phyloP scores from a whole-genome alignment of 2,888 invertebrate species.

The Peribatodes rhomboidaria region DNA sequence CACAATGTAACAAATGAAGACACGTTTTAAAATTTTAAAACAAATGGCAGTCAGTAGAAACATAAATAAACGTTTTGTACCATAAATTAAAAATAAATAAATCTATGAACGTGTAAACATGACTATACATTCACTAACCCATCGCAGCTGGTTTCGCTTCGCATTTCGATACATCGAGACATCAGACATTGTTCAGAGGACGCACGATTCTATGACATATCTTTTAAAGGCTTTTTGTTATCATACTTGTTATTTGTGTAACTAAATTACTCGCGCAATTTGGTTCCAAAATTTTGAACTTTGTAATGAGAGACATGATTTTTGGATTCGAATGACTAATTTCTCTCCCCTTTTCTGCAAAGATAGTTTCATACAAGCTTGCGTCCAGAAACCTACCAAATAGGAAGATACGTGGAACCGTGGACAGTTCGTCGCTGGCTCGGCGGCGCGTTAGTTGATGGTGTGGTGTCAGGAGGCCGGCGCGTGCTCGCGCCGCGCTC shows the following conservation, averaged over 20 bases:
- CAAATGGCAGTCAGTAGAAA: constrained; percentile 21
- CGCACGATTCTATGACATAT: constrained; percentile 12
- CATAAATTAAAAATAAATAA: constrained; percentile 44
- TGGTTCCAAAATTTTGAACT: too few relatives aligned
- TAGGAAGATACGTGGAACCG: background rate
- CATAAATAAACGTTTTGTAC: constrained; percentile 47
- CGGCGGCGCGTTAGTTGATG: constrained; percentile 50
- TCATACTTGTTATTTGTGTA: too few relatives aligned
- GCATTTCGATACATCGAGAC: constrained; percentile 8
- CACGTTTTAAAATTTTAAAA: background rate
- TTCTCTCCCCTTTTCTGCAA: background rate
- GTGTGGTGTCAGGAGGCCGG: constrained; percentile 79
- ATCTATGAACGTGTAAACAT: constrained; percentile 38
- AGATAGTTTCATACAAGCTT: background rate
- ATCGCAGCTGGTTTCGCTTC: constrained; percentile 24
- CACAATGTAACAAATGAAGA: background rate
- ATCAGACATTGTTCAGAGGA: constrained; percentile 9
- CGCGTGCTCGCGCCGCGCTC: constrained; percentile 86
- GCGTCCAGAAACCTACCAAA: background rate
- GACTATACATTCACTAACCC: constrained; percentile 45
- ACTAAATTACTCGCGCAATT: too few relatives aligned
- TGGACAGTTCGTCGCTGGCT: background rate
- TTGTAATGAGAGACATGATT: too few relatives aligned
- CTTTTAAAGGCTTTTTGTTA: too few relatives aligned
- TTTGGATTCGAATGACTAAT: too few relatives aligned